phyloP scores from a whole-genome alignment of 2,888 invertebrate species.

The Sepiola atlantica region DNA sequence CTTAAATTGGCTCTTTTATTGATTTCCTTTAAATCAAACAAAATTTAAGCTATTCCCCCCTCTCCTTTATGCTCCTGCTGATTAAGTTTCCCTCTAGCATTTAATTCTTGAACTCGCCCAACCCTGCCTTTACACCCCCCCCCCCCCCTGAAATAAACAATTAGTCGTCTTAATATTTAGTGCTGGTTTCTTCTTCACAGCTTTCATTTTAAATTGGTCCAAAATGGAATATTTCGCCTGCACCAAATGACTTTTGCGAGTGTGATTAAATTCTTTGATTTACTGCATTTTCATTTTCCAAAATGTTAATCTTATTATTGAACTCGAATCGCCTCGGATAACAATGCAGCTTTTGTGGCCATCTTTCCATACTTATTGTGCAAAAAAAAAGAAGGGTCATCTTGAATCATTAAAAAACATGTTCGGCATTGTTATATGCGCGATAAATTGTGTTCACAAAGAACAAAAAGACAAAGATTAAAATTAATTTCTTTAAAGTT shows the following conservation, averaged over 20 bases:
- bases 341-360: slow-evolving; percentile 12
- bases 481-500: neutral
- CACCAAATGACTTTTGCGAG: slow-evolving; percentile 4
- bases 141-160: neutral
- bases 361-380: neutral
- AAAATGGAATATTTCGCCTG: neutral
- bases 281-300: neutral
- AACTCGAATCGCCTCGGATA: neutral
- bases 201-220: slow-evolving; percentile 10
- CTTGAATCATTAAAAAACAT: slow-evolving; percentile 21
- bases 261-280: slow-evolving; percentile 32
- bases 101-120: neutral
- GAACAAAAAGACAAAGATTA: neutral
- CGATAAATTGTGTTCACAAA: neutral
- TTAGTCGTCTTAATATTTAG: neutral
- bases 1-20: too few species aligned
- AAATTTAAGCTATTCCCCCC: neutral
- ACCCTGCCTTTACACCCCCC: neutral
- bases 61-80: neutral
- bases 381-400: neutral
- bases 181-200: neutral
- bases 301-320: slow-evolving; percentile 2
- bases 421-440: neutral
- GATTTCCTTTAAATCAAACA: neutral
- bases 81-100: neutral